Base-by-base conservation (phyloP, 92 coral and sea anemone species). In the Parazoanthus darwini region DNA sequence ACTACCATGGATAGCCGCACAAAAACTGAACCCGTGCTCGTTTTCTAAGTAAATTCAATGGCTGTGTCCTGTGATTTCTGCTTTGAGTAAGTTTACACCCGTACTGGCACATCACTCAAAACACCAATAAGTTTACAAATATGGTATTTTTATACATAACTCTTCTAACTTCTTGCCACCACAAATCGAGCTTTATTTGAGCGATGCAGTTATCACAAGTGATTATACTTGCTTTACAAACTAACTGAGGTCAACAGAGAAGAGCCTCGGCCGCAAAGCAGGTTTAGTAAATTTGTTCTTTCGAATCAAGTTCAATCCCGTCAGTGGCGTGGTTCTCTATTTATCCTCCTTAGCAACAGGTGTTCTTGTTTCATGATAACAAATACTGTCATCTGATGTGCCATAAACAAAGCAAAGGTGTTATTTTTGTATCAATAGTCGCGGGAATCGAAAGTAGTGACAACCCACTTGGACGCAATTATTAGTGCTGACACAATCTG, bases 301-400 rank as follows among this genome's bases (percentile, higher is more conserved):
- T 23, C 23, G 14, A 15, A 3, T 25, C 63, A 44, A 84, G 44
- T 38, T 68, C 35, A 43, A 39, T 39, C 4, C 42, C 42, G 42
- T 39, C 42, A 39, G 3, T 39, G 42, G 3, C 42, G 42, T 2
- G 42, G 42, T 74, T 29, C 25, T 63, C 63, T 79, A 74, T 78
- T 87, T 87, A 3, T 63, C 36, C 80, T 42, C 59, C 70, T 25
- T 50, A 22, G 86, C 71, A 76, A 63, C 90, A 87, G 85, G 85
- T 87, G 78, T 36, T 58, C 36, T n/a, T 20, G 36, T 16, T 22
- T 77, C 59, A 44, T 66, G 5, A 10, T 2, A 54, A 51, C 74
- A 85, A 71, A 56, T 85, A 33, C 10, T 72, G 50, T 59, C 82
- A 74, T 51, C 26, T 36, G 11, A 5, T 67, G 77, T 29, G 5